Conservation (phyloP, 2,797 vertebrate species). For the Acanthornis magna region DNA sequence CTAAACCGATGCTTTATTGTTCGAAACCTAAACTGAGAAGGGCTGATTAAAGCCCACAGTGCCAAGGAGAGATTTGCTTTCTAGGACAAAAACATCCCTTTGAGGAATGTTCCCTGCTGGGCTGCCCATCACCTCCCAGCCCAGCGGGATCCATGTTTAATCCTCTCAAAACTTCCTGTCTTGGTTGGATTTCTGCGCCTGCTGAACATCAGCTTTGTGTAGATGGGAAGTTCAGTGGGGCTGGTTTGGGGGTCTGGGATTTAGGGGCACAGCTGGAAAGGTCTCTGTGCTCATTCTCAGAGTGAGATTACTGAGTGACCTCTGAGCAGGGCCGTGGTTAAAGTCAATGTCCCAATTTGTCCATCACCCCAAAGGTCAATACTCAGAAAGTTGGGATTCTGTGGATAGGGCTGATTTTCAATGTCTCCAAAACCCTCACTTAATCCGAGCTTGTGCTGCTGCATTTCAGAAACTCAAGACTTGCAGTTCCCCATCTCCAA, state of each 20-base stretch:
- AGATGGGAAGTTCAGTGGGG: not conserved
- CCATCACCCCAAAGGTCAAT: not conserved
- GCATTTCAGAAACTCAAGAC: not conserved
- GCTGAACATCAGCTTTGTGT: fast-evolving
- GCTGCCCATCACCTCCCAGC: not conserved
- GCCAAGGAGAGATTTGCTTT: conserved; percentile 14
- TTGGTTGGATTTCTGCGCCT: not conserved
- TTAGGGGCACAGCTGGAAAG: not conserved
- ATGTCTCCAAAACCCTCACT: not conserved
- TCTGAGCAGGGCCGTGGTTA: not conserved
- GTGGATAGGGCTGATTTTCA: not conserved
- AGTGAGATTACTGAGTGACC: not conserved
- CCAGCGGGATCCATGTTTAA: not conserved
- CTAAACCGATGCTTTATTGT: not conserved
- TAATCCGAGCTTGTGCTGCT: not conserved
- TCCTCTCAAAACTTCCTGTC: not conserved
- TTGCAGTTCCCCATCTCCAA: not conserved
- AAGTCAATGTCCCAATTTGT: not conserved
- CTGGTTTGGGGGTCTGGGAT: not conserved
- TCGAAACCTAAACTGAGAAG: not conserved
- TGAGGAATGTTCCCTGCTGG: not conserved
- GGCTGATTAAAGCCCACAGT: not conserved
- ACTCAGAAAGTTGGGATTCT: fast-evolving
- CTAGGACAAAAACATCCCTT: not conserved
- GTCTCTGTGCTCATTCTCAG: not conserved